phyloP scores from a whole-genome alignment of 2,797 vertebrate species.

The Sphenodon punctatus region DNA sequence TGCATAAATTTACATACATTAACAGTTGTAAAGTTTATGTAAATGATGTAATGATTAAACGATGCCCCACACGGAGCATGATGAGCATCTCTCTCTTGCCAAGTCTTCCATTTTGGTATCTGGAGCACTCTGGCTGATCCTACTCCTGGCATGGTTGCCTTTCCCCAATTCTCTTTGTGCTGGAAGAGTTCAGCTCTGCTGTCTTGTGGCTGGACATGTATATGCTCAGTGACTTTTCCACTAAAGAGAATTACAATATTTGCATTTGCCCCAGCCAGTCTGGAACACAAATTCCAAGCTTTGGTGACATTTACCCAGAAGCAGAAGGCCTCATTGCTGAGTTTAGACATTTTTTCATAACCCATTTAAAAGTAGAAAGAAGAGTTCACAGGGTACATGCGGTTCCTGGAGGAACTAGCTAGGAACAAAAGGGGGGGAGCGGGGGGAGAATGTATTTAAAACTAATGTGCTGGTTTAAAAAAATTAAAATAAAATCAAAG shows the following conservation, averaged over 20 bases:
- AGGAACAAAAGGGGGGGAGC: too few species aligned
- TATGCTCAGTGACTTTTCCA: not conserved
- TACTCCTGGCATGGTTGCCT: too few species aligned
- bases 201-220: not conserved
- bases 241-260: not conserved
- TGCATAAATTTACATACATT: too few species aligned
- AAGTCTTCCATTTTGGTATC: too few species aligned
- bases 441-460: slow-evolving; percentile 54
- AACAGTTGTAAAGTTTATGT: too few species aligned
- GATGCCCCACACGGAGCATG: too few species aligned
- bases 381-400: slow-evolving; percentile 32
- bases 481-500: slow-evolving; percentile 15
- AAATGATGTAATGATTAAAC: too few species aligned
- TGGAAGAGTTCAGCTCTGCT: not conserved
- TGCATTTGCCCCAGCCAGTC: not conserved
- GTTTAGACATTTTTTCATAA: not conserved
- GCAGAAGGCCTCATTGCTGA: slow-evolving; percentile 10
- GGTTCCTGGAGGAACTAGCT: slow-evolving; percentile 49
- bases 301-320: not conserved
- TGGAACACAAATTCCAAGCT: not conserved
- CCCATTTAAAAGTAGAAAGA: slow-evolving; percentile 18
- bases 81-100: too few species aligned
- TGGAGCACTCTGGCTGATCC: too few species aligned
- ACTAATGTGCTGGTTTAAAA: too few species aligned
- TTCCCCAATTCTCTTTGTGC: not conserved